These are phyloP conservation scores for Crotalus helleri DNA, from an alignment of 2,113 vertebrate species.

Conservation along the genomic window DNA sequence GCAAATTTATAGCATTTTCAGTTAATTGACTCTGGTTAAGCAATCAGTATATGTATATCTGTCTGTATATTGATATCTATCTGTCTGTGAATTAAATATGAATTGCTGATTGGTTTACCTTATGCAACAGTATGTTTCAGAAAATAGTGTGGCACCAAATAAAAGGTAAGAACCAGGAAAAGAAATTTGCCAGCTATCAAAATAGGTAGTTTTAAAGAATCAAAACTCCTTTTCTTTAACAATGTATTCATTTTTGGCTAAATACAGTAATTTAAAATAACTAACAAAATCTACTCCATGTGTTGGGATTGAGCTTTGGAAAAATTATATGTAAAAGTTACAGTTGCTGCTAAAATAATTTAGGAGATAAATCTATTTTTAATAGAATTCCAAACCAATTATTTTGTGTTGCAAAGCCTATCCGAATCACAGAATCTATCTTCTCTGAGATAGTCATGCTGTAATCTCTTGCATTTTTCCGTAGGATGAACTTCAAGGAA, in stretches of 20 bases:
- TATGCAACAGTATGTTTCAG: neutral
- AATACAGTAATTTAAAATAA: neutral
- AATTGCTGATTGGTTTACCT: neutral
- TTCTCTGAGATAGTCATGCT: neutral
- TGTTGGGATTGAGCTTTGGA: neutral
- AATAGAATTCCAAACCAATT: neutral
- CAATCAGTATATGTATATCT: neutral
- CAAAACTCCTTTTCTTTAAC: neutral
- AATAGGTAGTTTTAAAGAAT: neutral
- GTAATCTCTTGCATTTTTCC: neutral
- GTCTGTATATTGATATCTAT: neutral
- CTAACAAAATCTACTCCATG: neutral
- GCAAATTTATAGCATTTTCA: neutral
- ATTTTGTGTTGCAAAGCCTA: neutral
- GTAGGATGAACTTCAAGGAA: constrained; percentile 72
- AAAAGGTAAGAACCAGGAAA: neutral
- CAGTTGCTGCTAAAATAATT: neutral
- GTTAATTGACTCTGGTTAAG: neutral
- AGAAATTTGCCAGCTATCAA: neutral
- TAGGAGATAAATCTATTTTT: neutral
- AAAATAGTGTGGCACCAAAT: neutral
- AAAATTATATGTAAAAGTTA: neutral
- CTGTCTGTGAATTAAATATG: neutral
- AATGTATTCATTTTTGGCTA: neutral
- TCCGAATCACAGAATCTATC: neutral